phyloP scores from a whole-genome alignment of 35 echinoderm and acorn worm genomes.

The Lytechinus pictus region DNA sequence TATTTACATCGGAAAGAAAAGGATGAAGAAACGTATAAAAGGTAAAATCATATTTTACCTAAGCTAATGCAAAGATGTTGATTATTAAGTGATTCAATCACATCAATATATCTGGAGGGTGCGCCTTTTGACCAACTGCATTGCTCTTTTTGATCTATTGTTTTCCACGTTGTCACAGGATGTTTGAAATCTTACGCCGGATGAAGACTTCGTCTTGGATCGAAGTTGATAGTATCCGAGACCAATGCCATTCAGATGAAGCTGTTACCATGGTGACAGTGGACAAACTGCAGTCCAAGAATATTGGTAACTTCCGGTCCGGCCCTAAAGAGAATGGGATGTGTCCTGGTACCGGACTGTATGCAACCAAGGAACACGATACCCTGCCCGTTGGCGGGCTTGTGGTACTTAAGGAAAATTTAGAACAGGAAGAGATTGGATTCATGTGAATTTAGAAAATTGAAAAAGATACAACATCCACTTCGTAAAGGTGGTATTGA shows the following conservation, averaged over 20 bases:
- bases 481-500: no score
- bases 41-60: no score
- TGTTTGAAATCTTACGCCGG: constrained; percentile 51
- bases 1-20: no score
- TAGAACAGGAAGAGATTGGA: background rate
- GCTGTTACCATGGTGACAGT: constrained; percentile 47
- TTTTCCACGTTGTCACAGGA: constrained; percentile 27
- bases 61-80: no score
- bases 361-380: constrained; percentile 46
- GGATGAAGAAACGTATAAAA: no score
- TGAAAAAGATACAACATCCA: no score
- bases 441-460: background rate
- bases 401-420: background rate
- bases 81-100: no score
- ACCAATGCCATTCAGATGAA: constrained; percentile 50
- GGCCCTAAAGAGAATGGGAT: constrained; percentile 33
- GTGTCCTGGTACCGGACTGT: constrained; percentile 53
- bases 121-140: no score
- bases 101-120: no score
- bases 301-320: constrained; percentile 32
- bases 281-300: constrained; percentile 54
- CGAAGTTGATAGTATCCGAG: constrained; percentile 51
- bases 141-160: no score
- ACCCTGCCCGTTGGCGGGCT: constrained; percentile 15
- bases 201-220: constrained; percentile 67